Conservation (phyloP, 2,113 vertebrate genomes). For the Meriones unguiculatus region DNA sequence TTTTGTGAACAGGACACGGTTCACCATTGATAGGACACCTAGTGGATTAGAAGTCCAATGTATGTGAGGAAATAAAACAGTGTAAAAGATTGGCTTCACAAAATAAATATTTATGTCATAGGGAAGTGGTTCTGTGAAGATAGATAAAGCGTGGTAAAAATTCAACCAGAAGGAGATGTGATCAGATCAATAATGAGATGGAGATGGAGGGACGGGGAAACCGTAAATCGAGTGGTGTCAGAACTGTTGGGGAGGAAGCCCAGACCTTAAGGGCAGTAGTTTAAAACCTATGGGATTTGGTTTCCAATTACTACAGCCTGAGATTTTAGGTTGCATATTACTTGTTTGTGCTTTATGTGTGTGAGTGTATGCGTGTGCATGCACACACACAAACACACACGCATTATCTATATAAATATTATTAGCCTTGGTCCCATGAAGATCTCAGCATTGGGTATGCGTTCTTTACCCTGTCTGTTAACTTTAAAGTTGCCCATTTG, state of each 20-base stretch:
- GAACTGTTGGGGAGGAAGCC: neutral
- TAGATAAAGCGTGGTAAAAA: neutral
- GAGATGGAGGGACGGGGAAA: neutral
- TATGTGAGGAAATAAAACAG: neutral
- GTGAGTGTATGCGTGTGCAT: too few species aligned
- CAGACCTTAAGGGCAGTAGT: neutral
- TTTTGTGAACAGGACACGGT: neutral
- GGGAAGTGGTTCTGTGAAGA: neutral
- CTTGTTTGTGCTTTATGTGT: neutral
- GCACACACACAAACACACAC: neutral
- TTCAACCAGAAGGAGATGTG: neutral
- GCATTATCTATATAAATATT: neutral
- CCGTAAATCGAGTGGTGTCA: neutral
- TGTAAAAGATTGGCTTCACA: slow-evolving; percentile 9
- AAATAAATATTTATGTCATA: neutral
- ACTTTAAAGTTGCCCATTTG: neutral
- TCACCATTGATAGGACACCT: neutral
- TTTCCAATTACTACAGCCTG: neutral
- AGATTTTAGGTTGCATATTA: neutral
- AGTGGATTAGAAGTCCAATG: neutral
- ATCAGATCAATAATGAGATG: neutral
- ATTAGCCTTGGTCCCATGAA: neutral
- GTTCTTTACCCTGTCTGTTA: neutral
- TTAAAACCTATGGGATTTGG: neutral
- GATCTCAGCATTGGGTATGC: neutral